Evolutionary conservation across 2,113 vertebrate genomes (phyloP), one percentile per base, ranked within the genome.

Genomic region (Mixornis gularis): DNA sequence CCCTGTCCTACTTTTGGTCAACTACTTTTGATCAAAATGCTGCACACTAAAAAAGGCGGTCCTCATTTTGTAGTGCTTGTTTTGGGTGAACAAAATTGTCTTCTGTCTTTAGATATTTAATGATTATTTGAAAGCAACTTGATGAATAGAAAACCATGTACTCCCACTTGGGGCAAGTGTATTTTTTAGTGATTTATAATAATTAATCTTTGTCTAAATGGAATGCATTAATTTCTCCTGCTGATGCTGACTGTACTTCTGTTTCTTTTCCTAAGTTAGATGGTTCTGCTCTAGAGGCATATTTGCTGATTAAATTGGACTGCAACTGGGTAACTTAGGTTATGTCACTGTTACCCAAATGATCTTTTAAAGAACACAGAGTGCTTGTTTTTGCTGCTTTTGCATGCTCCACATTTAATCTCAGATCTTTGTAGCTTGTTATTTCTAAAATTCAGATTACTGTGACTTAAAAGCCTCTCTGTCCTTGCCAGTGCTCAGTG

Each of bases 161-260:
- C 79, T 93, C 82, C 82, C 94, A 87, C 81, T 63, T 76, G 77
- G 85, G 69, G 58, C 73, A 85, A 77, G 49, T 19, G 34, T 91
- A 73, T 79, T 93, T 94, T 84, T 81, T 65, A 92, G 63, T 56
- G 40, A 95, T 95, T 94, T 65, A 66, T 80, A 79, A 91, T 73
- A 94, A 94, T 95, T 94, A 87, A 93, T 91, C 87, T 86, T 91
- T 95, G 94, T 97, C 89, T 60, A 34, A 87, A 36, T 55, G 73
- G 82, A 95, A 95, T 94, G 87, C 79, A 90, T 81, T 94, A 49
- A 77, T 91, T 95, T 95, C 91, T 96, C 71, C 89, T 94, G 56
- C 74, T 89, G 84, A 9, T 85, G 76, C 40, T 59, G 76, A 26
- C 53, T 80, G 32, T 58, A 87, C 66, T 92, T 80, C 81, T 93